These are phyloP conservation scores for Brachionus sp. DNA, from an alignment of 1,140 invertebrate genomes.

Conservation along the genomic window DNA sequence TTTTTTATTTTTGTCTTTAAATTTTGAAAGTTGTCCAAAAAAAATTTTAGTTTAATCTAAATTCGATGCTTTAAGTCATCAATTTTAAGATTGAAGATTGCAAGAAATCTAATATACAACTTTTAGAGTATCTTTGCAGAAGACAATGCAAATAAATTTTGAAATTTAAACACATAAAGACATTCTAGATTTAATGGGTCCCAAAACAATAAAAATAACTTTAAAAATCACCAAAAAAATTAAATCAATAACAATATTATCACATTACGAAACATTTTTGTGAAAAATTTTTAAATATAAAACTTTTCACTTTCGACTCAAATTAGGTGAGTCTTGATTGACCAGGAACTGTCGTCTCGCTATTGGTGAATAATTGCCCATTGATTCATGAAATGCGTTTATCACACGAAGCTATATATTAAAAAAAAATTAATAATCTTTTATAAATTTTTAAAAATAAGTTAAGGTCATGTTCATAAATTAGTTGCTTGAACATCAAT, in stretches of 20 bases:
- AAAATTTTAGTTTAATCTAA: neutral
- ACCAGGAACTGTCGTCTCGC: conserved; percentile 35
- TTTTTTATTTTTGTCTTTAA: neutral
- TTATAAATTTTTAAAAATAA: neutral
- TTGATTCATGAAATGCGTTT: conserved; percentile 45
- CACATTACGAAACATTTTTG: conserved; percentile 1
- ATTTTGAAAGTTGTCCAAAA: neutral
- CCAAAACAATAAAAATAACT: neutral
- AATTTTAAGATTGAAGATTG: neutral
- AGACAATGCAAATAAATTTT: neutral
- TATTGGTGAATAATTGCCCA: conserved; percentile 39
- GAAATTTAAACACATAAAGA: neutral
- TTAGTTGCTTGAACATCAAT: neutral
- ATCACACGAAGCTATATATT: conserved; percentile 35
- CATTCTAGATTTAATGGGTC: neutral
- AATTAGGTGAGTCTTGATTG: conserved; percentile 40
- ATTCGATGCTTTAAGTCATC: neutral
- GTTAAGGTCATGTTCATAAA: neutral
- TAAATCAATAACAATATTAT: conserved; percentile 21
- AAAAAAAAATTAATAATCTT: conserved; percentile 19
- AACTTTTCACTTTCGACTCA: conserved; percentile 36
- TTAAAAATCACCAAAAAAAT: conserved; percentile 12
- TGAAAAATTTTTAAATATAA: neutral
- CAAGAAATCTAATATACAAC: neutral
- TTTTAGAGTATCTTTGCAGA: neutral